These are phyloP conservation scores for Corythaixoides concolor DNA, from an alignment of 2,113 vertebrate species.

Conservation along the genomic window DNA sequence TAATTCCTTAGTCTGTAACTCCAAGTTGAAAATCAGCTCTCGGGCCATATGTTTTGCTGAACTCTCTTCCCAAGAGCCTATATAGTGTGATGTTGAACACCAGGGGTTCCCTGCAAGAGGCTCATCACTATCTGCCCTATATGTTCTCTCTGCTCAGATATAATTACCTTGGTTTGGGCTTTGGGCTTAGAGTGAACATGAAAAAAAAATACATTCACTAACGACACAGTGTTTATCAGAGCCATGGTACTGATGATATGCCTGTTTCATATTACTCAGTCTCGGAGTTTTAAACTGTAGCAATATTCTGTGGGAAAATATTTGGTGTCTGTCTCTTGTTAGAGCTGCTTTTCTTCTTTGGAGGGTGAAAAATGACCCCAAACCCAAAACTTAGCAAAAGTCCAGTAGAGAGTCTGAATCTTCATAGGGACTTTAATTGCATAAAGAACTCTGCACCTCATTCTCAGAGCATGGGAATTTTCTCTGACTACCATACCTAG, in stretches of 20 bases:
- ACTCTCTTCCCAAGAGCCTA: background rate
- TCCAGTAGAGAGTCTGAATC: background rate
- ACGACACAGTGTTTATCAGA: background rate
- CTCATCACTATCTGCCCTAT: background rate
- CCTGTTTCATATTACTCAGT: too few relatives aligned
- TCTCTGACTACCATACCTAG: background rate
- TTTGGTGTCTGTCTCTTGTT: background rate
- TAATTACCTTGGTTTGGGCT: background rate
- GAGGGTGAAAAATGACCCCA: background rate
- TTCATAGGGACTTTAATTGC: background rate
- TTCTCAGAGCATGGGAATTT: background rate
- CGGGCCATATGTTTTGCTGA: background rate
- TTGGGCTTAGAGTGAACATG: background rate
- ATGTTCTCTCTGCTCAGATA: background rate
- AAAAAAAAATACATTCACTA: background rate
- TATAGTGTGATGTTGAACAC: background rate
- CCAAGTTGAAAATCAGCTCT: background rate
- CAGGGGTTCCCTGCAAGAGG: background rate
- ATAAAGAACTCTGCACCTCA: background rate
- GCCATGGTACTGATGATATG: background rate
- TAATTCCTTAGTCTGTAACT: background rate
- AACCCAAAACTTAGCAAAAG: background rate
- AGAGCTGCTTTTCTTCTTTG: background rate
- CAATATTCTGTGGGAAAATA: background rate
- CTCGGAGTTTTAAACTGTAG: background rate